Base-by-base conservation (phyloP, 2,797 vertebrate species). In the Glyptemys insculpta region DNA sequence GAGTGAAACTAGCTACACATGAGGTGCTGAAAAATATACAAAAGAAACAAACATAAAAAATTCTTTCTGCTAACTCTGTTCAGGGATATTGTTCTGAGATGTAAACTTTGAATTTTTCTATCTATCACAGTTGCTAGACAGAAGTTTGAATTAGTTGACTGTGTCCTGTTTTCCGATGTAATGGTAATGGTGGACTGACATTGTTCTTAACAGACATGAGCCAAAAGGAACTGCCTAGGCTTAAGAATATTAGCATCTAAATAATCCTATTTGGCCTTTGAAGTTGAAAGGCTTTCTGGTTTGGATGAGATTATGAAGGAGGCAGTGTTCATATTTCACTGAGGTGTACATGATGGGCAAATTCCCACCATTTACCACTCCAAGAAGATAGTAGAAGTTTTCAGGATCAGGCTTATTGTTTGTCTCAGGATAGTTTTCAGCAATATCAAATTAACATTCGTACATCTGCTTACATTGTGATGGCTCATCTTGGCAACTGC, bases 321-420 rank as follows among this genome's bases (percentile, higher is more conserved):
- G 3, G 0, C 29, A 5, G 3, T 52, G 4, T 83, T 86, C 82
- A 88, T 23, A 50, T 0, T 1, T 68, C 79, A 65, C 6, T 18
- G 37, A 94, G 2, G 2, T 54, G 2, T 23, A n/a, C 3, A 29
- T 65, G 7, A 34, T 41, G 2, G 27, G 6, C 74, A 91, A 8
- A 59, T 15, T 34, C 31, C 57, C 52, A 29, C 31, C 23, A 47
- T 41, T 78, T 78, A 15, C 74, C 1, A 27, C 3, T 9, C 18
- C 57, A 53, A 52, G 2, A 79, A 76, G 65, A 16, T 3, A 49
- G 2, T 4, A 21, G 12, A 85, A 1, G 31, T 94, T 86, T 89
- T 3, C 4, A 79, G 21, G 1, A 1, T 80, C 23, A 3, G 8
- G 2, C 2, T 1, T 68, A 2, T 65, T 79, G 9, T 52, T 83